These are phyloP conservation scores for Eulemur macaco DNA, from an alignment of 2,113 vertebrate genomes.

Conservation along the genomic window DNA sequence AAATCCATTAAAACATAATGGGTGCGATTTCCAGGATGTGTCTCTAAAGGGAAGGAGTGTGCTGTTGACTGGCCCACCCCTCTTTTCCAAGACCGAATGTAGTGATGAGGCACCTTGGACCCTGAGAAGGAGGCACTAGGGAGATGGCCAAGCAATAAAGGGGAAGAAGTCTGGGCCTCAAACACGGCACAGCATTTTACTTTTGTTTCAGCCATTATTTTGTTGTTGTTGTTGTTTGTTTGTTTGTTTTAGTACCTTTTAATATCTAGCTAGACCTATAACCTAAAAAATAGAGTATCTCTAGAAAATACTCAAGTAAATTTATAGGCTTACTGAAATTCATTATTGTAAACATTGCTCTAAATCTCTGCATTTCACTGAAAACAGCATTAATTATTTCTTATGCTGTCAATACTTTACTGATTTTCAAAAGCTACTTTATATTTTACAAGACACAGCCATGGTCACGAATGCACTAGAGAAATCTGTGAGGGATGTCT, in stretches of 20 bases:
- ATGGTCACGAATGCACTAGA: not conserved
- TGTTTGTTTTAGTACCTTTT: not conserved
- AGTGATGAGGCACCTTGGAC: not conserved
- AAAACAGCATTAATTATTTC: not conserved
- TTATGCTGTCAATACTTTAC: not conserved
- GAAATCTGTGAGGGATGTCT: not conserved
- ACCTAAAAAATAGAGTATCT: not conserved
- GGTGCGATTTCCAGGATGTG: not conserved
- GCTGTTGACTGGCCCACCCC: fast-evolving
- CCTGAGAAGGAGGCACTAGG: not conserved
- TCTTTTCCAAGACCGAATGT: not conserved
- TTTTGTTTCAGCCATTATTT: not conserved
- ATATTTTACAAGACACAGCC: not conserved
- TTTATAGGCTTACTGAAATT: not conserved
- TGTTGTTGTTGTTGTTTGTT: not conserved
- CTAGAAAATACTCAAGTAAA: not conserved
- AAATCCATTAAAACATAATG: not conserved
- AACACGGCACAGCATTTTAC: not conserved
- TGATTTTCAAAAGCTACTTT: not conserved
- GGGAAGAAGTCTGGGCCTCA: not conserved
- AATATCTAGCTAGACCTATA: not conserved
- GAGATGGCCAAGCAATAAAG: not conserved
- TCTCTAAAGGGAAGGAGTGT: not conserved
- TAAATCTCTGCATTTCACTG: not conserved
- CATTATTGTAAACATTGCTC: not conserved